phyloP scores from a whole-genome alignment of 1,140 invertebrate species.

The Asbolus verrucosus region DNA sequence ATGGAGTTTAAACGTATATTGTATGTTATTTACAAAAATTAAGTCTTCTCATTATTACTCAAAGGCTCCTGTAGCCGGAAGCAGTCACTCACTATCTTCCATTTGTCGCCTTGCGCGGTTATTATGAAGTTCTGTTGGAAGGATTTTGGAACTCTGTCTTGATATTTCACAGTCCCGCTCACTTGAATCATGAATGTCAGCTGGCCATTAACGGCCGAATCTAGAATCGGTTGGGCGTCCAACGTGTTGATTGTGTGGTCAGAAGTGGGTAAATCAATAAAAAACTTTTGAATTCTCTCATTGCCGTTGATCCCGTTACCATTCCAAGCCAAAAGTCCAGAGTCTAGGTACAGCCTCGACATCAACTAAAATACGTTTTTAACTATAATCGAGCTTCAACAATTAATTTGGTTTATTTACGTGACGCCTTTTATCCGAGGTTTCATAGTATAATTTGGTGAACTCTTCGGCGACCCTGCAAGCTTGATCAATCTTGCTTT shows the following conservation, averaged over 20 bases:
- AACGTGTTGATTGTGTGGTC: conserved; percentile 77
- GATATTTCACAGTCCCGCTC: conserved; percentile 79
- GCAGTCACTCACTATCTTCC: conserved; percentile 89
- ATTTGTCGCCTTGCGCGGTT: conserved; percentile 84
- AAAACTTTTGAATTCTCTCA: conserved; percentile 83
- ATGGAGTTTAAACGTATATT: conserved; percentile 13
- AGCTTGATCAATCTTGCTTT: conserved; percentile 77
- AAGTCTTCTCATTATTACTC: conserved; percentile 39
- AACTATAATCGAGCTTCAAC: conserved; percentile 28
- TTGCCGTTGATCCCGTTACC: conserved; percentile 81
- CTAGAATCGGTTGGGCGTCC: conserved; percentile 81
- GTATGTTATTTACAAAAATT: background rate
- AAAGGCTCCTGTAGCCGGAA: conserved; percentile 77
- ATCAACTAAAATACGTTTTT: conserved; percentile 71
- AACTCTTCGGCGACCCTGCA: conserved; percentile 84
- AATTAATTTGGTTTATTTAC: conserved; percentile 67
- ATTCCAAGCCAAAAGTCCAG: conserved; percentile 86
- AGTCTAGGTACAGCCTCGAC: conserved; percentile 82
- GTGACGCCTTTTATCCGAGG: conserved; percentile 83
- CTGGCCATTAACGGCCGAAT: conserved; percentile 72
- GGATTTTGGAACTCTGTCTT: conserved; percentile 71
- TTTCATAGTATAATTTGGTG: conserved; percentile 85
- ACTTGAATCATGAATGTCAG: conserved; percentile 80
- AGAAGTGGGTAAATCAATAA: conserved; percentile 78
- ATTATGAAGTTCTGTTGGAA: conserved; percentile 88